Conservation (phyloP, 2,797 vertebrate species). For the Rhinella marina region DNA sequence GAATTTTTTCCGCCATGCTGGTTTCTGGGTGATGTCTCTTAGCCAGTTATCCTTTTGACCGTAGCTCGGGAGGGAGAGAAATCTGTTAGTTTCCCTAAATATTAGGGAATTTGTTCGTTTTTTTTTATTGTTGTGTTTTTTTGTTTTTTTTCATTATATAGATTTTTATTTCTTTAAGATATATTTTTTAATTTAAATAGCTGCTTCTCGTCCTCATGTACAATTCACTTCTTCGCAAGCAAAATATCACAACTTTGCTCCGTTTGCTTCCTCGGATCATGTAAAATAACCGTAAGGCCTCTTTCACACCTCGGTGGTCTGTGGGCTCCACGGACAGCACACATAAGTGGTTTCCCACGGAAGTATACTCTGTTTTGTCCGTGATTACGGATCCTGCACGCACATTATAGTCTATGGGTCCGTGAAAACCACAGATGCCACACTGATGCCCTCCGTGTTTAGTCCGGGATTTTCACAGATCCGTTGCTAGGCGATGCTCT, state of each 20-base stretch:
- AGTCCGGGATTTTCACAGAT: too few species aligned
- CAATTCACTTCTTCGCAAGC: not conserved
- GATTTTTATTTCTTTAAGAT: not conserved
- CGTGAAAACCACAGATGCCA: too few species aligned
- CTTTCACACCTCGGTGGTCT: too few species aligned
- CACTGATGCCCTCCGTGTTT: too few species aligned
- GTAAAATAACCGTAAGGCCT: too few species aligned
- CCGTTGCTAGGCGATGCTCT: too few species aligned
- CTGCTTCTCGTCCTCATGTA: not conserved
- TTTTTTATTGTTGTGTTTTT: too few species aligned
- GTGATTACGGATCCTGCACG: too few species aligned
- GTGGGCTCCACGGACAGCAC: too few species aligned
- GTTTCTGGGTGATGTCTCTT: not conserved
- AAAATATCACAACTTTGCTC: not conserved
- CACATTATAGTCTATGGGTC: too few species aligned
- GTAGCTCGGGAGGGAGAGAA: not conserved
- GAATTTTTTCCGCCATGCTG: not conserved
- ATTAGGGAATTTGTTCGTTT: not conserved
- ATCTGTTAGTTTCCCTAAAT: not conserved
- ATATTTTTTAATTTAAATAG: slow-evolving; percentile 16
- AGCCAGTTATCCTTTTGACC: not conserved
- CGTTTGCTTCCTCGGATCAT: not conserved
- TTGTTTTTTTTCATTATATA: not conserved
- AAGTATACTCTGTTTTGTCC: too few species aligned
- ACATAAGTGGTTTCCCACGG: too few species aligned